Evolutionary conservation across 2,888 invertebrate genomes (phyloP), one percentile per base, ranked within the genome.

Genomic region (Tanytarsus gracilentus): DNA sequence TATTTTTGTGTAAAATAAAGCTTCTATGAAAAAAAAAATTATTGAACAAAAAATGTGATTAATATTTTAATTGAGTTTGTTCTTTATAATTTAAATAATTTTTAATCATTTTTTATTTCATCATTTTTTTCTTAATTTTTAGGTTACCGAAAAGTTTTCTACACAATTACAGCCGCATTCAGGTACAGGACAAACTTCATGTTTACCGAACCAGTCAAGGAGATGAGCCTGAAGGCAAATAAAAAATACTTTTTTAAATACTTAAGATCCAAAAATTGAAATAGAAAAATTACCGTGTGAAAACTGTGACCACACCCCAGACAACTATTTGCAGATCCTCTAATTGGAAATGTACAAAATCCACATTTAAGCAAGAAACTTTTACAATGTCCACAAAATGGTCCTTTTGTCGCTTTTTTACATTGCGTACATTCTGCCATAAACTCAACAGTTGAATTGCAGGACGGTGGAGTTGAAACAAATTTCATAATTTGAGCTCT

Each of bases 291-390:
- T 52, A 77, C 73, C 2, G 87, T 83, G 72, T 97, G 96, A 0
- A 95, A 96, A 2, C 94, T 95, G 73, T 97, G 97, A 0, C 92
- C 92, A 75, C 97, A 97, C 63, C 84, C 79, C 59, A 88, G 77
- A 73, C 96, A 97, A 66, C 89, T 88, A 70, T 86, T 88, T 56
- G 91, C 86, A 1, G 82, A 81, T 2, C 87, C 95, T 75, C 85
- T 82, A 27, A 95, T 92, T 11, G 89, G 86, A 63, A 89, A 79
- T 68, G 86, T 85, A 73, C 95, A 96, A 65, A 95, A 79, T 14
- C 85, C 80, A 75, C 95, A 95, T 67, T 83, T 83, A 64, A 94
- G 78, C 61, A 86, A 83, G 26, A 85, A 78, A 58, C 82, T 80
- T 66, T 86, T 84, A 71, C 94, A 94, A 62, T 75, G 73, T 27